These are phyloP conservation scores for Coregonus ussuriensis DNA, from an alignment of 2,797 vertebrate genomes.

Conservation along the genomic window DNA sequence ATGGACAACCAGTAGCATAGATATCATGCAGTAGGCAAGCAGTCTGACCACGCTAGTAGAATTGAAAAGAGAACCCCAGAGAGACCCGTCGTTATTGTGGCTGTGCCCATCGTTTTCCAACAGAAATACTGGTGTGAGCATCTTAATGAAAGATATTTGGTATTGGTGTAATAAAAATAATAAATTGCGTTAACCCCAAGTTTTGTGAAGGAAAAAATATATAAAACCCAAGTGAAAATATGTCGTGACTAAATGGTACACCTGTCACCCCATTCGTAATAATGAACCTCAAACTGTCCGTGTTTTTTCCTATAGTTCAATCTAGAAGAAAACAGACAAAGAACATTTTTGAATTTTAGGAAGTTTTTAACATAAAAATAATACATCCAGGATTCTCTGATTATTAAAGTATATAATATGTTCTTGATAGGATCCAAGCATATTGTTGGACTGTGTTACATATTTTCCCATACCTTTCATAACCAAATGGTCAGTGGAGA, in stretches of 20 bases:
- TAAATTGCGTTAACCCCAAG: too few relatives aligned
- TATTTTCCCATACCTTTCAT: slow-evolving; percentile 49
- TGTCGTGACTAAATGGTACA: background rate
- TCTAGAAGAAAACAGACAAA: slow-evolving; percentile 45
- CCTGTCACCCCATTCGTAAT: background rate
- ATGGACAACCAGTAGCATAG: background rate
- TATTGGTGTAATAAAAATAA: background rate
- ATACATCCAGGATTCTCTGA: slow-evolving; percentile 55
- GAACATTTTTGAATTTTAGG: slow-evolving; percentile 47
- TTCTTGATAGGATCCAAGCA: slow-evolving; percentile 53
- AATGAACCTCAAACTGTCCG: slow-evolving; percentile 4
- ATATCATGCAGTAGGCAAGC: too few relatives aligned
- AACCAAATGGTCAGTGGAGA: slow-evolving; percentile 61
- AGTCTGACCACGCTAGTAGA: too few relatives aligned
- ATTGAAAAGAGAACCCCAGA: too few relatives aligned
- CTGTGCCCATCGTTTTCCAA: background rate
- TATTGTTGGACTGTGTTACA: slow-evolving; percentile 40
- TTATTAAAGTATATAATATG: slow-evolving; percentile 49
- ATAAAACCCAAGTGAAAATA: background rate
- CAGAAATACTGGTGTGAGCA: background rate
- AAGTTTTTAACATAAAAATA: slow-evolving; percentile 67
- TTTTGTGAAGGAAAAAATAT: background rate
- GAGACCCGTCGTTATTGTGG: too few relatives aligned
- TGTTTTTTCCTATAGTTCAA: slow-evolving; percentile 15
- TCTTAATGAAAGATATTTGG: slow-evolving; percentile 16